Conservation (phyloP, 2,113 vertebrate genomes). For the Blennius ocellaris region DNA sequence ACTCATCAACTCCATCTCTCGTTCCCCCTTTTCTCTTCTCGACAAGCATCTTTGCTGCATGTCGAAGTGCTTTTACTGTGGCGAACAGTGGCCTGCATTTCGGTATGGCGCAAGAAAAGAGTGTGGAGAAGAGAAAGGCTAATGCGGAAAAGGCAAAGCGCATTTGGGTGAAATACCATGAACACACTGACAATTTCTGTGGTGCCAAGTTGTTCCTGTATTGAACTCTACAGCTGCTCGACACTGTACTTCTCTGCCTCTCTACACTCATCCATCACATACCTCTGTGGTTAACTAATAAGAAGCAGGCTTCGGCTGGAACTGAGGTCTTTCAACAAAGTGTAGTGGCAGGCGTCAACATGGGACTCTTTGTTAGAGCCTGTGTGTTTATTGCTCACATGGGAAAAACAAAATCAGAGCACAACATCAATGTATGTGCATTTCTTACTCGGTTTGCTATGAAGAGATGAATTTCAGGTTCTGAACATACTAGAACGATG, state of each 20-base stretch:
- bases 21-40: neutral
- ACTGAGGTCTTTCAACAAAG: constrained; percentile 15
- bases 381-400: neutral
- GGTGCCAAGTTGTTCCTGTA: constrained; percentile 11
- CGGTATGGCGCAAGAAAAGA: neutral
- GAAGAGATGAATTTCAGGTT: no score
- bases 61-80: constrained; percentile 27
- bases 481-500: no score
- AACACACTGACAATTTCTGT: constrained; percentile 17
- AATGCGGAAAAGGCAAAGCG: neutral
- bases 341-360: neutral
- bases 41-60: constrained; percentile 17
- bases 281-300: constrained; percentile 23
- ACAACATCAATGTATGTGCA: neutral
- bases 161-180: constrained; percentile 14
- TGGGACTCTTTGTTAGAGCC: neutral
- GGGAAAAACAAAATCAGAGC: neutral
- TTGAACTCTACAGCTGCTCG: neutral
- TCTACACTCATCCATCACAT: neutral
- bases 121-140: constrained; percentile 10
- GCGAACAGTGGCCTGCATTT: neutral
- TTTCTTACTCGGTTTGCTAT: neutral
- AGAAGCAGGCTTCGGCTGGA: constrained; percentile 29
- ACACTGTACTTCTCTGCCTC: neutral
- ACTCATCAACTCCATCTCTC: neutral